A percentile compares a stretch with the other conserved stretches of the same genome.
These are phyloP conservation scores for Erynnis tages DNA, from an alignment of 2,888 invertebrate genomes.

Conservation along the genomic window DNA sequence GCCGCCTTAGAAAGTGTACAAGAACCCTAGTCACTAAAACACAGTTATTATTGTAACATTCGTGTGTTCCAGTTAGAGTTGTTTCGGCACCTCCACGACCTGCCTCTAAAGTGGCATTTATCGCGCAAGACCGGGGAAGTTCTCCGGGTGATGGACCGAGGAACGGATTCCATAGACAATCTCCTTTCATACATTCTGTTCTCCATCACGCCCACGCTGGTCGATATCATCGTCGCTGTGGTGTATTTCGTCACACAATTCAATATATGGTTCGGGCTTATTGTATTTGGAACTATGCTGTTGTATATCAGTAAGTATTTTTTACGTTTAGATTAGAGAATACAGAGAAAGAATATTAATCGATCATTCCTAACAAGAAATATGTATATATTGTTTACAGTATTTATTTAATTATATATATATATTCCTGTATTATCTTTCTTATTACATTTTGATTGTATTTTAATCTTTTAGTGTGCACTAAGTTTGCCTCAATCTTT, in stretches of 20 bases:
- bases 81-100: conserved; percentile 92
- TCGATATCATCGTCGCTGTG: conserved; percentile 95
- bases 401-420: no score
- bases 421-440: no score
- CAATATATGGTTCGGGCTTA: conserved; percentile 96
- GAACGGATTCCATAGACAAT: conserved; percentile 97
- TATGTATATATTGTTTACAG: no score
- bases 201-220: conserved; percentile 95
- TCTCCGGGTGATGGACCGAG: conserved; percentile 97
- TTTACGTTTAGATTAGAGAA: neutral
- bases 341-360: no score
- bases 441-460: no score
- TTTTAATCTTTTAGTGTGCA: no score
- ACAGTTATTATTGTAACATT: no score
- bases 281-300: conserved; percentile 96
- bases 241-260: conserved; percentile 93
- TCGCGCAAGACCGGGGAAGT: conserved; percentile 98
- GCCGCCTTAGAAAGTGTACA: no score
- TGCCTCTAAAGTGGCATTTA: conserved; percentile 97
- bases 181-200: conserved; percentile 95
- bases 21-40: no score
- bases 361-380: no score
- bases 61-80: conserved; percentile 88
- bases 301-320: conserved; percentile 91
- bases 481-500: no score